These are phyloP conservation scores for Pemphigus obesinymphae DNA, from an alignment of 1,140 invertebrate species.

Conservation along the genomic window DNA sequence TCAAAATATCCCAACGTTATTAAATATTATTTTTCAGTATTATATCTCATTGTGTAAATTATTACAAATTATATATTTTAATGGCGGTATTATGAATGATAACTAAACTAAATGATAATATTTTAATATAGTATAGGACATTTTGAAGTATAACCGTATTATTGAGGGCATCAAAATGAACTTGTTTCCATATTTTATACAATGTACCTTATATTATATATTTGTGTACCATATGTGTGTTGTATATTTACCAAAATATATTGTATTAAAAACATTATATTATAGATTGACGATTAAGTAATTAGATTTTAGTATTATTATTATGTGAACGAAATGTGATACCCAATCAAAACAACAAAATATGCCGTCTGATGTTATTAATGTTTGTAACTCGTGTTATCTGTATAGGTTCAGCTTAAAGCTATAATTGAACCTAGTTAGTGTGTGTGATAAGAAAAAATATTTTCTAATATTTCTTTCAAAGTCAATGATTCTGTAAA, in stretches of 20 bases:
- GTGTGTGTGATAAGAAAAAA: neutral
- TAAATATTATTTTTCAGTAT: too few relatives aligned
- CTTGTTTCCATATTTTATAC: too few relatives aligned
- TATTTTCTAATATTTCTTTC: neutral
- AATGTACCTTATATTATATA: too few relatives aligned
- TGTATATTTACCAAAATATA: neutral
- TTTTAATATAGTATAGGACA: too few relatives aligned
- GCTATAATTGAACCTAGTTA: neutral
- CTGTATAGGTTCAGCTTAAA: neutral
- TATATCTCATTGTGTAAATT: too few relatives aligned
- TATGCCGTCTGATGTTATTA: conserved; percentile 3
- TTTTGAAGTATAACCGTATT: too few relatives aligned
- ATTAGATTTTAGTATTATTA: neutral
- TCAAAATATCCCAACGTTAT: too few relatives aligned
- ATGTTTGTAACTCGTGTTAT: neutral
- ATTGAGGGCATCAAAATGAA: too few relatives aligned
- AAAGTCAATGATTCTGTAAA: neutral
- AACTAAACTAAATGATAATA: too few relatives aligned
- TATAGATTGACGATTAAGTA: neutral
- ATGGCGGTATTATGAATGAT: too few relatives aligned
- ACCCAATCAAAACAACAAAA: conserved; percentile 19
- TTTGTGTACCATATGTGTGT: neutral
- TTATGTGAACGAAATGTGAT: conserved; percentile 25
- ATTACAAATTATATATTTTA: too few relatives aligned
- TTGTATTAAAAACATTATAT: neutral